These are phyloP conservation scores for Ischnura elegans DNA, from an alignment of 2,888 invertebrate species.

Conservation along the genomic window DNA sequence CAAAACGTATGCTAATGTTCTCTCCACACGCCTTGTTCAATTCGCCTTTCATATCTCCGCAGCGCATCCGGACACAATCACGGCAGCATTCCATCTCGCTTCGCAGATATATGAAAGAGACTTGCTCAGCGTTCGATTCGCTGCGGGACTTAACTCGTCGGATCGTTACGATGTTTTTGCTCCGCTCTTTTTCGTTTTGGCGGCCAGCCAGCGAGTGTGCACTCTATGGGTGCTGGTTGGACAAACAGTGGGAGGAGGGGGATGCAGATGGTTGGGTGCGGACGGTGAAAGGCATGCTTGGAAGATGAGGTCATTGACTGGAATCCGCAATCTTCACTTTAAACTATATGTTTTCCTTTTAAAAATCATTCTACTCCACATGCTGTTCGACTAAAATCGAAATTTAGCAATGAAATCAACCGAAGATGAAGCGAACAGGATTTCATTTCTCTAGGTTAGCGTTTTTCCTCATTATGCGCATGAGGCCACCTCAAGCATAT, in stretches of 20 bases:
- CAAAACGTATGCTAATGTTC: too few species aligned
- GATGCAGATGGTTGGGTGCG: neutral
- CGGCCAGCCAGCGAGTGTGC: neutral
- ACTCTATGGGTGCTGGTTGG: neutral
- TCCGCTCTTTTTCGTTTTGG: neutral
- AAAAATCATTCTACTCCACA: too few species aligned
- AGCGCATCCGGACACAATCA: neutral
- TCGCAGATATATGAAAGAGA: neutral
- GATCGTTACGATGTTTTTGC: neutral
- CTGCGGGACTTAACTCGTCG: neutral
- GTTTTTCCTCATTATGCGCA: too few species aligned
- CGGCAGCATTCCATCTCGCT: neutral
- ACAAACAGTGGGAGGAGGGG: neutral
- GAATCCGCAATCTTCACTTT: neutral
- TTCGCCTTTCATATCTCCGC: too few species aligned
- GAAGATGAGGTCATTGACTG: conserved; percentile 1
- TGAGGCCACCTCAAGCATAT: too few species aligned
- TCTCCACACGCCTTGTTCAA: too few species aligned
- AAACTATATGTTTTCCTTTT: neutral
- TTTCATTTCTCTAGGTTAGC: too few species aligned
- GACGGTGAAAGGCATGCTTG: neutral
- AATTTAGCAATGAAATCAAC: too few species aligned
- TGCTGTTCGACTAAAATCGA: too few species aligned
- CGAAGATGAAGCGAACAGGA: too few species aligned
- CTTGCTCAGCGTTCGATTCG: neutral